A percentile compares a stretch with the other conserved stretches of the same genome.
Conservation (phyloP, 1,140 invertebrate genomes). For the Atta cephalotes region DNA sequence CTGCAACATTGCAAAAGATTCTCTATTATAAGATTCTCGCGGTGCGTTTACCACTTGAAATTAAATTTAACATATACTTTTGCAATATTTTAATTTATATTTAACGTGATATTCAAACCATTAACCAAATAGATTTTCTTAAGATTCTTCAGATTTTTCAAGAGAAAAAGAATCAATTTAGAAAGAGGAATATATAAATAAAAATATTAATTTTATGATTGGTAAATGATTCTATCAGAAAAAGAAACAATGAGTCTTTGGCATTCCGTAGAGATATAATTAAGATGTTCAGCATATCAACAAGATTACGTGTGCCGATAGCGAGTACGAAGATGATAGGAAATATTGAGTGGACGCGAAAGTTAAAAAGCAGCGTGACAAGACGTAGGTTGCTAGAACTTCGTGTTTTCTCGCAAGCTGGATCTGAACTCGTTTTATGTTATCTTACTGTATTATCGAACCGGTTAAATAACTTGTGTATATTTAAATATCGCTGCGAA, state of each 20-base stretch:
- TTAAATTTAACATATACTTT: not conserved
- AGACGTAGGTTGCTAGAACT: not conserved
- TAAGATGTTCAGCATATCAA: not conserved
- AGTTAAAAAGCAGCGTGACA: conserved; percentile 23
- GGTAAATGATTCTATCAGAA: not conserved
- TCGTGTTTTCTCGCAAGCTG: conserved; percentile 2
- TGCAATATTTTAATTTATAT: not conserved
- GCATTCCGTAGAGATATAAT: conserved; percentile 3
- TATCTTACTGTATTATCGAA: conserved; percentile 16
- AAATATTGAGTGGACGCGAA: not conserved
- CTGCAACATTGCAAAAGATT: not conserved
- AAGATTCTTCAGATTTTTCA: not conserved
- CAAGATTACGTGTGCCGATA: conserved; percentile 12
- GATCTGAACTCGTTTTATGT: conserved; percentile 32
- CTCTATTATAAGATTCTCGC: not conserved
- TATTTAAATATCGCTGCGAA: conserved; percentile 28
- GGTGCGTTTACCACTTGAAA: not conserved
- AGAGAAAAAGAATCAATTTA: not conserved
- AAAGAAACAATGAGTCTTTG: not conserved
- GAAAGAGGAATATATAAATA: not conserved
- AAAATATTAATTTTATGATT: conserved; percentile 1
- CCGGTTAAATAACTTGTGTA: conserved; percentile 67
- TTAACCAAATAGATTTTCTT: not conserved
- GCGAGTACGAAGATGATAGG: not conserved
- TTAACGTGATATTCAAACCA: not conserved